These are phyloP conservation scores for Congeria kusceri DNA, from an alignment of 2,888 invertebrate species.

Conservation along the genomic window DNA sequence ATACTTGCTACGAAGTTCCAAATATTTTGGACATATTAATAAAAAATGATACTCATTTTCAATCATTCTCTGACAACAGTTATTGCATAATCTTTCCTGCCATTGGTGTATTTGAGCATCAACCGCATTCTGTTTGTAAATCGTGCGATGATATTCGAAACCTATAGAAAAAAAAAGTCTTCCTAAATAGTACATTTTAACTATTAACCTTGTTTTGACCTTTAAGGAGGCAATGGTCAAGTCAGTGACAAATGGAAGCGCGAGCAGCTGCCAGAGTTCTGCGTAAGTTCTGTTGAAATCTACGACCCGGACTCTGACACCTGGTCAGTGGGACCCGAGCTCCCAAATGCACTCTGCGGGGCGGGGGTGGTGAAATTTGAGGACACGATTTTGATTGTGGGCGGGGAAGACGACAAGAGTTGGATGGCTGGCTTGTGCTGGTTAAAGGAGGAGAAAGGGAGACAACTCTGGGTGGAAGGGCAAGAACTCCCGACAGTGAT, in stretches of 20 bases:
- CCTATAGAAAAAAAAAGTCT: too few species aligned
- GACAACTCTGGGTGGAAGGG: constrained; percentile 82
- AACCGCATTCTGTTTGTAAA: too few species aligned
- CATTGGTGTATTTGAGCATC: too few species aligned
- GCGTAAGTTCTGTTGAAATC: constrained; percentile 82
- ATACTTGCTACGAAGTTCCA: too few species aligned
- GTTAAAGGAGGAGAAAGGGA: constrained; percentile 76
- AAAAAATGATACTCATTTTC: too few species aligned
- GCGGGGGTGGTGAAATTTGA: constrained; percentile 83
- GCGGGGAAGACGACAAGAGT: constrained; percentile 84
- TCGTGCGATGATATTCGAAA: too few species aligned
- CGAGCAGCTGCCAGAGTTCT: constrained; percentile 83
- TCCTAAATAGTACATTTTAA: too few species aligned
- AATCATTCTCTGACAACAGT: too few species aligned
- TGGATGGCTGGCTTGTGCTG: constrained; percentile 84
- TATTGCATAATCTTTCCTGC: too few species aligned
- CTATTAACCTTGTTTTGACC: background rate
- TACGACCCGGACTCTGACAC: constrained; percentile 78
- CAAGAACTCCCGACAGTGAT: constrained; percentile 83
- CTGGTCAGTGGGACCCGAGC: constrained; percentile 81
- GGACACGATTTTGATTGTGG: constrained; percentile 82
- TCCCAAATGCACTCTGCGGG: constrained; percentile 84
- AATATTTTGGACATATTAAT: too few species aligned
- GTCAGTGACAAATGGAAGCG: constrained; percentile 83
- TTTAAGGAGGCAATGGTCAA: constrained; percentile 82